Percentiles rank a stretch among this genome's conserved stretches.
Evolutionary conservation across 2,888 invertebrate genomes (phyloP).

Genomic region (Odontocerum albicorne): DNA sequence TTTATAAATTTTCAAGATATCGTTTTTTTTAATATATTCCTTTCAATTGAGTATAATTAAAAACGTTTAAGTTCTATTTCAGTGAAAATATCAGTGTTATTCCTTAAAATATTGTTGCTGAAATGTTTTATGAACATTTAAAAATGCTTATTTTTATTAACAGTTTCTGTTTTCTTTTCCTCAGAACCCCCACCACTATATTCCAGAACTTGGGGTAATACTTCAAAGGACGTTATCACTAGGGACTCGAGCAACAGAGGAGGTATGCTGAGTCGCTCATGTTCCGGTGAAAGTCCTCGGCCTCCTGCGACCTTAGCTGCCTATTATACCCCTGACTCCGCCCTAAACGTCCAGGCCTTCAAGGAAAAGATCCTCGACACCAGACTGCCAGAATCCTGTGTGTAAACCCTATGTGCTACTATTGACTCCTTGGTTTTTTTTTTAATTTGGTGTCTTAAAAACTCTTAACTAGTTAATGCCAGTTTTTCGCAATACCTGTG

Average conservation of each 20-base stretch:
- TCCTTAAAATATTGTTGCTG: no score
- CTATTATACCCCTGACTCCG: conserved; percentile 37
- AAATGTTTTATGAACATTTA: no score
- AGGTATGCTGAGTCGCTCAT: conserved; percentile 29
- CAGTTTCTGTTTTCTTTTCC: conserved; percentile 11
- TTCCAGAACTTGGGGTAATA: conserved; percentile 33
- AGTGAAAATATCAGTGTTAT: no score
- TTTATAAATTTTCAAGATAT: no score
- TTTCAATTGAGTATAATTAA: no score
- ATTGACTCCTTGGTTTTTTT: neutral
- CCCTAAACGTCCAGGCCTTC: conserved; percentile 81
- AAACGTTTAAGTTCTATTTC: no score
- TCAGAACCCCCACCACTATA: conserved; percentile 34
- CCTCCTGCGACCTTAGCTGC: conserved; percentile 30
- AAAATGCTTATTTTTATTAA: no score
- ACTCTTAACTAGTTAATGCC: no score
- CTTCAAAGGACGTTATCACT: conserved; percentile 23
- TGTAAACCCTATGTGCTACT: conserved; percentile 55
- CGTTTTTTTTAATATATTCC: no score
- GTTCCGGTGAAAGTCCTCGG: conserved; percentile 31
- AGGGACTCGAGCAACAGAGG: conserved; percentile 11
- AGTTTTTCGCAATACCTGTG: no score
- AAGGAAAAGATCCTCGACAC: conserved; percentile 86
- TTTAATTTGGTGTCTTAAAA: neutral
- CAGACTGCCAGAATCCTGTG: conserved; percentile 86